Base-by-base conservation (phyloP, 2,797 vertebrate species). In the Gymnothorax javanicus region DNA sequence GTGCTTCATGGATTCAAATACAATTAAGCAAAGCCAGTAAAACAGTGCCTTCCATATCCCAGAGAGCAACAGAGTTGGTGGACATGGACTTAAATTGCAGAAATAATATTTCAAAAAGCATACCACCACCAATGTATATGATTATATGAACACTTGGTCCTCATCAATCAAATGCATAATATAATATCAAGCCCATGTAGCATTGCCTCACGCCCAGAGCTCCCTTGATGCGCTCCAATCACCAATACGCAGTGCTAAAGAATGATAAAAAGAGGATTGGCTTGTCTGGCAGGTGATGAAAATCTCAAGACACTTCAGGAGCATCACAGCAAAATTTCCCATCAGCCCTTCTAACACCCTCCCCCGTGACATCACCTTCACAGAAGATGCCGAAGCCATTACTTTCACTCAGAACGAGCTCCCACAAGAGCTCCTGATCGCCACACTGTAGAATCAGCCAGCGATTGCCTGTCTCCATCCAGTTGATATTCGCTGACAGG, bases 11-110 rank as follows among this genome's bases (percentile, higher is more conserved):
- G 60, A 23, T 85, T 87, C 89, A 87, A 83, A 2, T 2, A 6
- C 84, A 88, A 91, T 93, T 86, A 92, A 92, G 91, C 89, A 87
- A 58, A 88, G 89, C 77, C 90, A 90, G 88, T 93, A 89, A 86
- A 89, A 77, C 91, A 94, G 86, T 90, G 88, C 58, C 52, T 33
- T 90, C 89, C 90, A 93, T 93, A 90, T 90, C 88, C 73, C 62
- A n/a, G 75, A n/a, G 87, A 79, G 75, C 1, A 2, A 23, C 2
- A 8, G 86, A n/a, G 50, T 23, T 23, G 86, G 20, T 17, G 8
- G 43, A 50, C 2, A 5, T 15, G 90, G 67, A 60, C 86, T 84
- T 89, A 89, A 84, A 88, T 86, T 54, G 75, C 50, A 15, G 82
- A 59, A 62, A 62, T 86, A 91, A 84, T 12, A 43, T 71, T 23